Evolutionary conservation across 2,797 vertebrate species (phyloP).

Genomic region (Ctenochaetus hawaiiensis): DNA sequence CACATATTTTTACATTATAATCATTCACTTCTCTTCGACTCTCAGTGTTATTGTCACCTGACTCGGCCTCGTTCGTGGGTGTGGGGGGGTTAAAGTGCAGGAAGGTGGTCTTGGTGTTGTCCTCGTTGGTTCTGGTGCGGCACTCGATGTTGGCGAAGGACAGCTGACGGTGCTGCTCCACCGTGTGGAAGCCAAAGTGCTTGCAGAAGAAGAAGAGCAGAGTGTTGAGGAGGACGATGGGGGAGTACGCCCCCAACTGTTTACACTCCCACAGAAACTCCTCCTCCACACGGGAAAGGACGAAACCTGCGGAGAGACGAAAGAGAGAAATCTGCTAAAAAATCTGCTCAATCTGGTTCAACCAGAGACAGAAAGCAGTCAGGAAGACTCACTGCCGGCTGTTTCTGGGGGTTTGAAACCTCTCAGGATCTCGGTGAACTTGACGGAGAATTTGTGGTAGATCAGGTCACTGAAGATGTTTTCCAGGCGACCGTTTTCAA

Average conservation of each 20-base stretch:
- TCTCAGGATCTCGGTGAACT: slow-evolving; percentile 92
- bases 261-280: slow-evolving; percentile 98
- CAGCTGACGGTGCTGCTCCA: slow-evolving; percentile 94
- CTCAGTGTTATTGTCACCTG: slow-evolving; percentile 38
- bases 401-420: slow-evolving; percentile 92
- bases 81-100: slow-evolving; percentile 95
- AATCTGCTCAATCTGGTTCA: no score
- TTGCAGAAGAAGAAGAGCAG: slow-evolving; percentile 99
- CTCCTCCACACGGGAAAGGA: slow-evolving; percentile 96
- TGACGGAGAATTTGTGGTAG: slow-evolving; percentile 94
- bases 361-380: no score
- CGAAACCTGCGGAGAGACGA: slow-evolving; percentile 85
- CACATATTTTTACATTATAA: neutral
- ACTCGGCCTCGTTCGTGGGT: slow-evolving; percentile 81
- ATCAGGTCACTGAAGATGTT: slow-evolving; percentile 98
- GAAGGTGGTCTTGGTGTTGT: slow-evolving; percentile 92
- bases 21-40: neutral
- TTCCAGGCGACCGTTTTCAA: slow-evolving; percentile 97
- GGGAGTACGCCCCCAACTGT: slow-evolving; percentile 97
- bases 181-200: slow-evolving; percentile 93
- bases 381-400: slow-evolving; percentile 88
- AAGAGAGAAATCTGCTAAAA: neutral
- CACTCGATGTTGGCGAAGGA: slow-evolving; percentile 97
- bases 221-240: slow-evolving; percentile 97
- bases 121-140: slow-evolving; percentile 90